A percentile compares a stretch with the other conserved stretches of the same genome.
Conservation (phyloP, 1,140 invertebrate species). For the Lutraria rhynchaena region DNA sequence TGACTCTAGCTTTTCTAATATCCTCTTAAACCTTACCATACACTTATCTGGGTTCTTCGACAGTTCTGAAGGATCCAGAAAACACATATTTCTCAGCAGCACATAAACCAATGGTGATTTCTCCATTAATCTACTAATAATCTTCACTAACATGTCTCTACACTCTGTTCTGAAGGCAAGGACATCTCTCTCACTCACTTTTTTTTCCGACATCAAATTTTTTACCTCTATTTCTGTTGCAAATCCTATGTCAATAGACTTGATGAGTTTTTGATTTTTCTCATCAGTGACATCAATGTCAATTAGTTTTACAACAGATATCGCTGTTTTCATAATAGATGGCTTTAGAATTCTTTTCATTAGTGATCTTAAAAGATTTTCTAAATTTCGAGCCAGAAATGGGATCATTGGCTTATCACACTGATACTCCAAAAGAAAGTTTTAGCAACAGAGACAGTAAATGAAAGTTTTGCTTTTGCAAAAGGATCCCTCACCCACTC, state of each 20-base stretch:
- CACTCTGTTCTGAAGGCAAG: neutral
- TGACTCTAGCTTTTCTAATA: neutral
- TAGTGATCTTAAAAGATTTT: neutral
- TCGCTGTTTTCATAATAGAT: neutral
- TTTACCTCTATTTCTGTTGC: conserved; percentile 3
- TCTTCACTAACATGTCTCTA: neutral
- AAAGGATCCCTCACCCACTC: conserved; percentile 10
- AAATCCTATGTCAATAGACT: conserved; percentile 32
- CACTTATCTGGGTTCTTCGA: neutral
- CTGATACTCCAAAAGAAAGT: conserved; percentile 57
- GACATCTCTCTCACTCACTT: neutral
- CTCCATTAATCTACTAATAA: conserved; percentile 28
- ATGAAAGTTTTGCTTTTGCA: conserved; percentile 21
- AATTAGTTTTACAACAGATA: neutral
- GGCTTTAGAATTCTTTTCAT: conserved; percentile 36
- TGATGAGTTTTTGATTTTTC: neutral
- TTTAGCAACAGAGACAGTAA: conserved; percentile 37
- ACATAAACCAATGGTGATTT: conserved; percentile 49
- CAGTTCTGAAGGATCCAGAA: conserved; percentile 36
- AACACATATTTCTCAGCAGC: conserved; percentile 28
- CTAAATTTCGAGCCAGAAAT: conserved; percentile 45
- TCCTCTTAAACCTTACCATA: conserved; percentile 6
- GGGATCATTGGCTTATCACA: conserved; percentile 48
- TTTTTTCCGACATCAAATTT: neutral
- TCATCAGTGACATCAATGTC: conserved; percentile 29